A percentile compares a stretch with the other conserved stretches of the same genome.
Evolutionary conservation across 1,140 invertebrate species (phyloP).

Genomic region (Macrobrachium rosenbergii): DNA sequence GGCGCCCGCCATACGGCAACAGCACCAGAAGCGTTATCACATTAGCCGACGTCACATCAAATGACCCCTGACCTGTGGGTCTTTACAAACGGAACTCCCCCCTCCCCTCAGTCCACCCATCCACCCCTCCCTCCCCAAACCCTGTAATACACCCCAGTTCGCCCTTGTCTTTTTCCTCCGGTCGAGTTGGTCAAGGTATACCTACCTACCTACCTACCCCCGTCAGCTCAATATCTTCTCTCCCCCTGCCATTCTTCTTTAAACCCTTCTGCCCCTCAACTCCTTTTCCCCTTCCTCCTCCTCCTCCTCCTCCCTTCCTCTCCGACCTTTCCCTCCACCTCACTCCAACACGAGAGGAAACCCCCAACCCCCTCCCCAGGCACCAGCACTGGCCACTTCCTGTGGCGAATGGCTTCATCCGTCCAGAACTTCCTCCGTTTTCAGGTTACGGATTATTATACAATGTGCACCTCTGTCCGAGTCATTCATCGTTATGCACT

Average conservation of each 20-base stretch:
- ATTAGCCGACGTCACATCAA: constrained; percentile 40
- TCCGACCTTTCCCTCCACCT: not conserved
- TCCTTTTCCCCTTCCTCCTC: not conserved
- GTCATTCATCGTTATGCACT: too few relatives aligned
- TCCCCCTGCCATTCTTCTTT: not conserved
- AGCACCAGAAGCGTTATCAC: constrained; percentile 41
- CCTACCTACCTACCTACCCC: not conserved
- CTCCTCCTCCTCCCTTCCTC: not conserved
- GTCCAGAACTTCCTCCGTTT: not conserved
- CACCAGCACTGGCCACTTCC: not conserved
- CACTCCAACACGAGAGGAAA: too few relatives aligned
- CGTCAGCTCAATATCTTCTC: not conserved
- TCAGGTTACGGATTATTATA: not conserved
- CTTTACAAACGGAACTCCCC: constrained; percentile 1
- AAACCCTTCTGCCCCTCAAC: not conserved
- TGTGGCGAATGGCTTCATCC: too few relatives aligned
- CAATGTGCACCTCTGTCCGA: not conserved
- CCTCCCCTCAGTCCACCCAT: constrained; percentile 1
- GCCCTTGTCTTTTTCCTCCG: constrained; percentile 4
- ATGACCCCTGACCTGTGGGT: constrained; percentile 15
- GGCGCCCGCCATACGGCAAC: constrained; percentile 36
- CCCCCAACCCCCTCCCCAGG: not conserved
- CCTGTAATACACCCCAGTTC: not conserved
- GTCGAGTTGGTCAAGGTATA: not conserved
- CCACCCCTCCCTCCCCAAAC: not conserved